These are phyloP conservation scores for Folsomia manolachei DNA, from an alignment of 2,888 invertebrate genomes.

Conservation along the genomic window DNA sequence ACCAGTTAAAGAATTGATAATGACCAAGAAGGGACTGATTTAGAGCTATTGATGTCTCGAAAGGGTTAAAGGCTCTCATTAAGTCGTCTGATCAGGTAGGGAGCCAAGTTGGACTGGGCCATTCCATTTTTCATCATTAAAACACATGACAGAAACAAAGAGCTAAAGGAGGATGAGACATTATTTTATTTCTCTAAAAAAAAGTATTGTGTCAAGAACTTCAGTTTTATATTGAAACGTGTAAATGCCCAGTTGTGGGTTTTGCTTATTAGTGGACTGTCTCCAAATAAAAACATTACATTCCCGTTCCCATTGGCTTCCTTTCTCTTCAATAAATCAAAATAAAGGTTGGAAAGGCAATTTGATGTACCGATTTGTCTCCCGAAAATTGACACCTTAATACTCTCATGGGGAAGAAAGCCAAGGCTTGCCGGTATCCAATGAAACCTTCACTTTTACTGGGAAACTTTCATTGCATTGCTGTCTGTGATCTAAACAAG, in stretches of 20 bases:
- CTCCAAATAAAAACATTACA: too few relatives aligned
- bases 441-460: not conserved
- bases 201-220: too few relatives aligned
- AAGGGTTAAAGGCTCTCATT: not conserved
- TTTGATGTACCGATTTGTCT: slow-evolving; percentile 51
- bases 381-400: slow-evolving; percentile 51
- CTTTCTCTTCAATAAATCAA: slow-evolving; percentile 47
- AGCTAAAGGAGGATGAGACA: too few relatives aligned
- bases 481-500: not conserved
- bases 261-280: too few relatives aligned
- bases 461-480: not conserved
- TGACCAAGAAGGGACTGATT: not conserved
- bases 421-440: not conserved
- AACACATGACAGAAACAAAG: not conserved
- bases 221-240: too few relatives aligned
- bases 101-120: not conserved
- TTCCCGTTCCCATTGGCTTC: too few relatives aligned
- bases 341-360: slow-evolving; percentile 50
- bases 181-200: too few relatives aligned
- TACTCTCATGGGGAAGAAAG: slow-evolving; percentile 41
- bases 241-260: too few relatives aligned
- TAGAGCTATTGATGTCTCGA: not conserved
- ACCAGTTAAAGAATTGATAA: not conserved
- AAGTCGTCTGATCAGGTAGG: not conserved
- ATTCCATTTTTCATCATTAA: not conserved